A percentile compares a stretch with the other conserved stretches of the same genome.
These are phyloP conservation scores for Valencia hispanica DNA, from an alignment of 2,797 vertebrate species.

Conservation along the genomic window DNA sequence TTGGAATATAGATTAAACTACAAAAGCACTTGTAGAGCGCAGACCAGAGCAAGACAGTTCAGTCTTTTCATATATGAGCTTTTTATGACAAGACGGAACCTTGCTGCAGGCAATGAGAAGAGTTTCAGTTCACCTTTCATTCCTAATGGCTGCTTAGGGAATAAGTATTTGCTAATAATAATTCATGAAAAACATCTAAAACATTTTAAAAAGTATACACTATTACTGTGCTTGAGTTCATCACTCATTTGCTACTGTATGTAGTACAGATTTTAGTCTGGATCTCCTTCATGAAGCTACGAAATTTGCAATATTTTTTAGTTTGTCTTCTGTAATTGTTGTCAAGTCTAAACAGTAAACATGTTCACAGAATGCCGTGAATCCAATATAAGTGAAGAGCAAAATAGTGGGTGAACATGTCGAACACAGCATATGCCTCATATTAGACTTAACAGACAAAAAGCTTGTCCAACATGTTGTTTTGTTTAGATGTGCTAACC, in stretches of 20 bases:
- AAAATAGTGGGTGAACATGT: neutral
- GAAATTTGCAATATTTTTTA: neutral
- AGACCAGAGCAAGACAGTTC: no score
- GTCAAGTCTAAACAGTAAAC: neutral
- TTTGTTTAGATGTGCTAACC: conserved; percentile 3
- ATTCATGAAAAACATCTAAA: no score
- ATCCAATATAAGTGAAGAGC: neutral
- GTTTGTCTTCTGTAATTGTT: neutral
- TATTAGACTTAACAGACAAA: neutral
- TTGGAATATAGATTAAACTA: neutral
- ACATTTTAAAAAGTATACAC: neutral
- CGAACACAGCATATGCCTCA: neutral
- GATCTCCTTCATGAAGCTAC: neutral
- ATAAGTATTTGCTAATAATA: no score
- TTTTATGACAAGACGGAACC: neutral
- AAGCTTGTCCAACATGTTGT: neutral
- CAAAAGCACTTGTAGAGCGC: no score
- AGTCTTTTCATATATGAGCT: no score
- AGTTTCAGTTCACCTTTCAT: neutral
- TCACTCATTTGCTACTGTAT: neutral
- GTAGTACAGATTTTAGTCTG: no score
- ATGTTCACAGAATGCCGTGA: neutral
- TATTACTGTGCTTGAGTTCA: neutral
- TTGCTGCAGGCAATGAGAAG: neutral
- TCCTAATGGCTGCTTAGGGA: neutral